phyloP scores from a whole-genome alignment of 2,797 vertebrate genomes.

The Pygocentrus nattereri region DNA sequence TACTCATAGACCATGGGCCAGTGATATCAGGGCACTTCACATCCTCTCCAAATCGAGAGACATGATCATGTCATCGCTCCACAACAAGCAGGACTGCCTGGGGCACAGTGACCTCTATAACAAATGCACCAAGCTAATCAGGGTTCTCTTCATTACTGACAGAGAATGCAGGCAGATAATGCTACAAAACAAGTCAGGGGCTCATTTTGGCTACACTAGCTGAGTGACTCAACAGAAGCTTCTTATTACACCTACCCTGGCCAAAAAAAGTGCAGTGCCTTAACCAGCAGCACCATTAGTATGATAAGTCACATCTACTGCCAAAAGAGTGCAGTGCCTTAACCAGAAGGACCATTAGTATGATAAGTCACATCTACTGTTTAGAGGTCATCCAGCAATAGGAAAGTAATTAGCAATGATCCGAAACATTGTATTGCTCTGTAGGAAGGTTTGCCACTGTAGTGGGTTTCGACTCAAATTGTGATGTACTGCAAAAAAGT shows the following conservation, averaged over 20 bases:
- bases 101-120: slow-evolving; percentile 1
- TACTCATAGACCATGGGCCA: slow-evolving; percentile 21
- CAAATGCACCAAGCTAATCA: background rate
- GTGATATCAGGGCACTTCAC: slow-evolving; percentile 13
- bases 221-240: background rate
- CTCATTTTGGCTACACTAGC: background rate
- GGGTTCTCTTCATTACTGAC: background rate
- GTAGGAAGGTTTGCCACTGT: background rate
- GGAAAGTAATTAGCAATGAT: slow-evolving; percentile 15
- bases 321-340: background rate
- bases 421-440: background rate
- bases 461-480: too few relatives aligned
- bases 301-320: background rate
- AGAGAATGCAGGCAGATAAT: background rate
- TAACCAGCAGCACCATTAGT: background rate
- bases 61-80: background rate
- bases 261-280: background rate
- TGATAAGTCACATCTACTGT: background rate
- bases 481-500: too few relatives aligned
- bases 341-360: slow-evolving; percentile 1
- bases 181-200: background rate
- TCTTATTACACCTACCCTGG: slow-evolving; percentile 6
- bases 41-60: slow-evolving; percentile 10
- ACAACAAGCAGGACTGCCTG: background rate
- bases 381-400: slow-evolving; percentile 1